Base-by-base conservation (phyloP, 2,888 invertebrate genomes). In the Slavum lentiscoides region DNA sequence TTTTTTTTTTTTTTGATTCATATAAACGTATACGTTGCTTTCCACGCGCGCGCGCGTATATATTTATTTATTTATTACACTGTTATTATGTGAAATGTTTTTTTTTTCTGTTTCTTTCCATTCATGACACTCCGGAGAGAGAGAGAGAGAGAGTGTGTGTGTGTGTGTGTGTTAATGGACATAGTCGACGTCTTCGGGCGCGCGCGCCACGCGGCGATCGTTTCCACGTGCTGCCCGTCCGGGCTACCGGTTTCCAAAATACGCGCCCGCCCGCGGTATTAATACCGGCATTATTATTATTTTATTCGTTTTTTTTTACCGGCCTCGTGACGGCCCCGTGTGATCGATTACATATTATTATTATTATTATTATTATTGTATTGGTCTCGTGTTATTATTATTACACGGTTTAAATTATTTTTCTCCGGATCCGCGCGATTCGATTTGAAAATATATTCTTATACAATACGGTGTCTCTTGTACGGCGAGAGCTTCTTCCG, bases 221-320 rank as follows among this genome's bases (percentile, higher is more conserved):
- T 77, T 77, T 77, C 69, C 77, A 77, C 77, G 80, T 64, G 70
- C 55, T 4, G 30, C 4, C 30, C 2, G 30, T 30, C 77, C 55
- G 62, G 37, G 64, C 80, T 70, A 70, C 80, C 70, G 80, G 70
- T 80, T 80, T 72, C 80, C 80, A 17, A 80, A 80, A 80, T 80
- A 64, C 70, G 17, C 30, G 30, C 30, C 30, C 30, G 30, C 13
- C 13, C 53, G 53, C 17, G 4, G 4, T 17, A 13, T 53, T 17
- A n/a, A 13, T 53, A 53, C 17, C 13, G 1, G 17, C 17, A 2
- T 53, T 53, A 53, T 53, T 15, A 53, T 15, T 53, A 15, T 53
- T 53, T 53, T 53, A 53, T 53, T 53, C 6, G n/a, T n/a, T 53
- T 53, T 11, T 53, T 53, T 11, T 15, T 53, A 53, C 15, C 0